phyloP scores from a whole-genome alignment of 1,140 invertebrate genomes.

The Camponotus floridanus region DNA sequence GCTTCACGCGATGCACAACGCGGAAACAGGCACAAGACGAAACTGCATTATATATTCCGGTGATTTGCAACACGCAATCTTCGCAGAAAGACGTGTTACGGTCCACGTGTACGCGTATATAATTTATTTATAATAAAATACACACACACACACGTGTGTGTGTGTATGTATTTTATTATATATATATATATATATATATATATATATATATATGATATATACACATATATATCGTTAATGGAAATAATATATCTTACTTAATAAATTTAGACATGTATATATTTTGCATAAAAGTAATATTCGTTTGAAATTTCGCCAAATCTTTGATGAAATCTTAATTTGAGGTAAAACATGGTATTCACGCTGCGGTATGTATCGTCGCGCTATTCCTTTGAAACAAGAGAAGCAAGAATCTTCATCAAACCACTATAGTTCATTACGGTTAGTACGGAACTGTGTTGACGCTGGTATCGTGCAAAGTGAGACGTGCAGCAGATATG shows the following conservation, averaged over 20 bases:
- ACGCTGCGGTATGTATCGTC: not conserved
- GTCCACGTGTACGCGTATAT: not conserved
- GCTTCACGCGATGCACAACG: conserved; percentile 27
- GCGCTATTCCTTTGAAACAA: conserved; percentile 22
- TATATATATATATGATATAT: no score
- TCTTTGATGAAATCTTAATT: not conserved
- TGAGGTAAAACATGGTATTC: not conserved
- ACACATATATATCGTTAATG: no score
- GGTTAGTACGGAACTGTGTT: conserved; percentile 19
- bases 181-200: no score
- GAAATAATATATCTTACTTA: no score
- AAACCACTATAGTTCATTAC: conserved; percentile 50
- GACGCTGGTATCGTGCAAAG: conserved; percentile 42
- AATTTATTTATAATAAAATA: conserved; percentile 13
- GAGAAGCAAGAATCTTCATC: conserved; percentile 31
- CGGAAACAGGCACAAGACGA: conserved; percentile 37
- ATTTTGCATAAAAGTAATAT: not conserved
- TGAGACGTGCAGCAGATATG: conserved; percentile 52
- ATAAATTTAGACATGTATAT: not conserved
- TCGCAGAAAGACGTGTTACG: conserved; percentile 11
- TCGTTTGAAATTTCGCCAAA: not conserved
- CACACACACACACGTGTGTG: no score
- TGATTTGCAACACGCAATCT: conserved; percentile 29
- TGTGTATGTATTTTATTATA: no score
- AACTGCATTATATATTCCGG: conserved; percentile 35